These are phyloP conservation scores for Drosophila neutralis DNA, from an alignment of 2,888 invertebrate genomes.

Conservation along the genomic window DNA sequence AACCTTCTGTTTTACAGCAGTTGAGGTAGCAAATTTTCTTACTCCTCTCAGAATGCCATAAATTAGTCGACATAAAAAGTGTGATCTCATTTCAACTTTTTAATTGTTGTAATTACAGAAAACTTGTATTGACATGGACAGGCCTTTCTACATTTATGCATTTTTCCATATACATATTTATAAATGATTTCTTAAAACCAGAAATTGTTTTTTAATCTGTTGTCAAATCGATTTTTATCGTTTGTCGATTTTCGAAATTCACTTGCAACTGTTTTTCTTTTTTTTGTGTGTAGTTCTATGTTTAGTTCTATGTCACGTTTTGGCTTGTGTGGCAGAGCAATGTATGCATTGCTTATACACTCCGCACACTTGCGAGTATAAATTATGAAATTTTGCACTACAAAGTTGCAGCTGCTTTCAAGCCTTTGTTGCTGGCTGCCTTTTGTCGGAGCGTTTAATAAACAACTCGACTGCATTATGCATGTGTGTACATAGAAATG, in stretches of 20 bases:
- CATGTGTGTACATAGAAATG: conserved; percentile 11
- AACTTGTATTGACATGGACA: not conserved
- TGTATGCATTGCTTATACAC: conserved; percentile 45
- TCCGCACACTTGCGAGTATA: conserved; percentile 57
- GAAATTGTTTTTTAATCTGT: fast-evolving
- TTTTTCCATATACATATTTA: not conserved
- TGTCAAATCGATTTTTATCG: not conserved
- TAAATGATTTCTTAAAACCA: not conserved
- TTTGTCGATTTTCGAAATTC: not conserved
- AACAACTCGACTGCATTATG: conserved; percentile 60
- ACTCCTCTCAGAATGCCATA: not conserved
- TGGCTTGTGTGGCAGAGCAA: conserved; percentile 45
- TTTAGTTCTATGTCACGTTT: conserved; percentile 25
- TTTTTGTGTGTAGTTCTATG: not conserved
- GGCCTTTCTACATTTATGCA: not conserved
- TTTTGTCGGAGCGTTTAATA: conserved; percentile 54
- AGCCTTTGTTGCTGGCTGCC: conserved; percentile 38
- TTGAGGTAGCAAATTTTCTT: fast-evolving
- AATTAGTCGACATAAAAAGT: not conserved
- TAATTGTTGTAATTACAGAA: not conserved
- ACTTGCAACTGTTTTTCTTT: not conserved
- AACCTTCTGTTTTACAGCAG: not conserved
- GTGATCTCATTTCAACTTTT: not conserved
- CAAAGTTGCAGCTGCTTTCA: conserved; percentile 70
- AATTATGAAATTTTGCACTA: conserved; percentile 74